Base-by-base conservation (phyloP, 2,888 invertebrate genomes). In the Hecatera dysodea region DNA sequence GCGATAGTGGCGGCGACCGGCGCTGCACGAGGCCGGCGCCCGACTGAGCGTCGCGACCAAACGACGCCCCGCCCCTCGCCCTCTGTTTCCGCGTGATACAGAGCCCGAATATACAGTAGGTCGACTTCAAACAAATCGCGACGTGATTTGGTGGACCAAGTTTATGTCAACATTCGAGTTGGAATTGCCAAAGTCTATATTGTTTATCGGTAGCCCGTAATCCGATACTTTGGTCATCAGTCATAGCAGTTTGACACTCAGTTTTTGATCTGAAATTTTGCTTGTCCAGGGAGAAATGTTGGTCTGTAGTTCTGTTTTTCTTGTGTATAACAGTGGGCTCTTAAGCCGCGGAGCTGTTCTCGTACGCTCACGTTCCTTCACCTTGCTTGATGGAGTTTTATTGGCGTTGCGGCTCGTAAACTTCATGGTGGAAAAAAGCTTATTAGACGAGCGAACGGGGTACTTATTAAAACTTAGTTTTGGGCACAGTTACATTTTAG, bases 11-110 rank as follows among this genome's bases (percentile, higher is more conserved):
- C 92, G 89, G 92, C 95, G 91, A 93, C 94, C 94, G 95, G 93
- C 95, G 93, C 94, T 92, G 92, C 90, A 90, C 91, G 90, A 89
- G 92, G 94, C 94, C 92, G 95, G 95, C 94, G 95, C 95, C 93
- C 93, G 95, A 95, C 95, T 95, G 93, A 93, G 84, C 91, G 92
- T 88, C 91, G 90, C 91, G 92, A 88, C 91, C 87, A 87, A 75
- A 76, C 81, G 80, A 80, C 77, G 82, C 84, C 80, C 74, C 86
- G 65, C 85, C 86, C 83, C 87, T 82, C 87, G 80, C 87, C 80
- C 71, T 57, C 67, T 57, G 67, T 63, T 79, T 84, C 80, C 83
- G 78, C 69, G 75, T 73, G 61, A 55, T 73, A 84, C 63, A 76
- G 67, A 44, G 39, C 42, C 72, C 60, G 64, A 76, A 86, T 69